Evolutionary conservation across 2,113 vertebrate species (phyloP).

Genomic region (Empidonax alnorum): DNA sequence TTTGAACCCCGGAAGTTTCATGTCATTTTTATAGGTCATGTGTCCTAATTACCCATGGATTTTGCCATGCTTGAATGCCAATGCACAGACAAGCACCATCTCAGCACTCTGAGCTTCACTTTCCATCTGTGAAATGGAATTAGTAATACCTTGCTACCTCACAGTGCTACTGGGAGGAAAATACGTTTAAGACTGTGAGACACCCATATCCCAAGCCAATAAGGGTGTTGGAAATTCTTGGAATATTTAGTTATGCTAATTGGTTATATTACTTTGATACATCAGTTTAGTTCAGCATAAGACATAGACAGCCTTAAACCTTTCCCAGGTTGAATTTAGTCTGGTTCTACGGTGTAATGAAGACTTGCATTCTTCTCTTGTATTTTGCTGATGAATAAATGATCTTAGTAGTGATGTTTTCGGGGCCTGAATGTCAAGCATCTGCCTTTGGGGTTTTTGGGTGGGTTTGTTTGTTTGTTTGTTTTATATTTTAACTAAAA

Average conservation of each 20-base stretch:
- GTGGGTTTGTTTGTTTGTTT: too few species aligned
- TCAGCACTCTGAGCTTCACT: neutral
- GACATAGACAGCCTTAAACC: neutral
- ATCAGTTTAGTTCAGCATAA: neutral
- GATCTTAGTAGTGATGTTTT: neutral
- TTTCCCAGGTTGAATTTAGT: neutral
- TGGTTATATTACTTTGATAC: neutral
- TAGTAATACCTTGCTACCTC: neutral
- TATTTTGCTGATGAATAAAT: neutral
- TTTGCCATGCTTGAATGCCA: neutral
- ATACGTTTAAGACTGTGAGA: neutral
- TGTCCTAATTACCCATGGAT: neutral
- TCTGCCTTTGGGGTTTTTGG: neutral
- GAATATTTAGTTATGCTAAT: neutral
- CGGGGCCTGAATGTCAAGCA: neutral
- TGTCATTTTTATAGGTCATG: neutral
- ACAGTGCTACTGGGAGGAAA: neutral
- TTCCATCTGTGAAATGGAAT: neutral
- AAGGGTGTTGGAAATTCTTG: neutral
- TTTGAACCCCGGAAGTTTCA: neutral
- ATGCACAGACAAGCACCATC: neutral
- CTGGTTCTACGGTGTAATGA: neutral
- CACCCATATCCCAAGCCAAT: neutral
- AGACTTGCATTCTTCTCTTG: neutral
- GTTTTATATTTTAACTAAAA: neutral